Base-by-base conservation (phyloP, 2,113 vertebrate genomes). In the Saimiri boliviensis region DNA sequence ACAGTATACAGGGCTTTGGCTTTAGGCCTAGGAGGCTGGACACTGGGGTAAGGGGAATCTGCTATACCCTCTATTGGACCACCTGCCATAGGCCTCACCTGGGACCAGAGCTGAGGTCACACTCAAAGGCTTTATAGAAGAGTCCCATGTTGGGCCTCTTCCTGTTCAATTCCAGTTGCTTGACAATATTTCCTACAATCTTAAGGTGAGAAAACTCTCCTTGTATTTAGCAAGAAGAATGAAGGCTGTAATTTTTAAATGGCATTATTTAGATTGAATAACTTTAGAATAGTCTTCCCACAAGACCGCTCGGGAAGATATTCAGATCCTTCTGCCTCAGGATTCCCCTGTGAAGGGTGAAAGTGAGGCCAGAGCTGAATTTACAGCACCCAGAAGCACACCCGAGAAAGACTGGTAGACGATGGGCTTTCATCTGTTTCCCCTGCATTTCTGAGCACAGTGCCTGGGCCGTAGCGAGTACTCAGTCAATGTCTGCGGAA, bases 31-130 rank as follows among this genome's bases (percentile, higher is more conserved):
- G 49, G 56, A 12, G 7, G 1, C 32, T 76, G n/a, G 74, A 30
- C 19, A 40, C 0, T 6, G 30, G 42, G 8, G 13, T 11, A 7
- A 47, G 25, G 60, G 83, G 45, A 73, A 11, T 7, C 7, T 13
- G 13, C 60, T 3, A 0, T 6, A 8, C 11, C 37, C 3, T 47
- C 11, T 35, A 40, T 30, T 2, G 3, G 42, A n/a, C 91, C 17
- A n/a, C 47, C 30, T 16, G 37, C 42, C 0, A 1, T 5, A 8
- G 32, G 6, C 35, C 25, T 0, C 1, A 4, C 25, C 21, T 0
- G 0, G 14, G 25, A 71, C 56, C 87, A 47, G 11, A 17, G 27
- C 70, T 17, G 45, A 79, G 14, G 52, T 23, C 23, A 17, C 7
- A 8, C 9, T 47, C 77, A 21, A 5, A 54, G 56, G 2, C n/a